Base-by-base conservation (phyloP, 35 echinoderm and acorn worm species). In the Heliocidaris tuberculata region DNA sequence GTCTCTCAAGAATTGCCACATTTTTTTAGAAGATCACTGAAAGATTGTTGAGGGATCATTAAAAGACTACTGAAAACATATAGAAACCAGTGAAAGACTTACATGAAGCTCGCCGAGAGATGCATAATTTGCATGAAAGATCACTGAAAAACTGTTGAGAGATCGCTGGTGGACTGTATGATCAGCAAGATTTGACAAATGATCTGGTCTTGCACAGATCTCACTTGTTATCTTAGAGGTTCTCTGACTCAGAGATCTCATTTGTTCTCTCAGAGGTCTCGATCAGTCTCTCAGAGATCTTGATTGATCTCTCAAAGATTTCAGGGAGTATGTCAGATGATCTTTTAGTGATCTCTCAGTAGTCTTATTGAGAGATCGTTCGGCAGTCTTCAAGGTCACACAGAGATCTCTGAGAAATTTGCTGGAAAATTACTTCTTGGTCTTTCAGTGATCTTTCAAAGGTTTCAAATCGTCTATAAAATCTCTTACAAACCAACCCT, bases 11-110 rank as follows among this genome's bases (percentile, higher is more conserved):
- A 88, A 88, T 88, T 88, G 86, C 86, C 86, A 88, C 9, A 88
- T 88, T 27, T 88, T 88, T 88, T 10, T 10, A 32, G 86, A 88
- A 88, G 31, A 88, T 88, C 86, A 88, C 86, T 13, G 86, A 88
- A 88, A 88, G 86, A 88, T 88, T 88, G 30, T 88, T 88, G 86
- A 88, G 86, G 30, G 86, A 88, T 88, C 86, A 88, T 32, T 88
- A 30, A 88, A 30, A 30, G 86, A 88, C 30, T 30, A 88, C 30
- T 88, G 13, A 30, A 88, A 88, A n/a, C n/a, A n/a, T n/a, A n/a
- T n/a, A n/a, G n/a, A n/a, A n/a, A n/a, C n/a, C n/a, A n/a, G n/a
- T n/a, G n/a, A n/a, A n/a, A n/a, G n/a, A n/a, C n/a, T n/a, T n/a
- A n/a, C n/a, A n/a, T n/a, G n/a, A n/a, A n/a, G n/a, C n/a, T n/a